Base-by-base conservation (phyloP, 2,888 invertebrate species). In the Apamea sordens region DNA sequence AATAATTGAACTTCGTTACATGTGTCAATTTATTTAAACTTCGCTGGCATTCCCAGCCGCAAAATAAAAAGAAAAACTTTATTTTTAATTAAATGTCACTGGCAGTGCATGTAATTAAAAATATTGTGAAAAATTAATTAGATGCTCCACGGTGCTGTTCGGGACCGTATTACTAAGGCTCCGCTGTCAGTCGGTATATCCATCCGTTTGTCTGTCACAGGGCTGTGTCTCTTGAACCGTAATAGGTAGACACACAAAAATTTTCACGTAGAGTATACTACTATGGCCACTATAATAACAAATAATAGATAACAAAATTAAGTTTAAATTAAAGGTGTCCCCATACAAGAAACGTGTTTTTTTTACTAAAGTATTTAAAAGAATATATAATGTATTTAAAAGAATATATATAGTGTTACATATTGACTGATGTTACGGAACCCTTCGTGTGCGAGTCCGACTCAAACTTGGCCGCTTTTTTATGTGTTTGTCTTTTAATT, bases 101-200 rank as follows among this genome's bases (percentile, higher is more conserved):
- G 67, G 50, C 73, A 77, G 15, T 69, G 72, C 72, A 84, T 59
- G 70, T 77, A 59, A 86, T 84, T 83, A 77, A 74, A 78, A 84
- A 64, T 64, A 86, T 64, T 83, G 63, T 71, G 15, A 72, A 74
- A 64, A 84, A 64, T 65, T 71, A 83, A 84, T 86, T 83, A 87
- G 64, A 65, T 69, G 68, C 50, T 56, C 61, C 24, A 63, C 56
- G 47, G 67, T 67, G n/a, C 18, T 47, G 56, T 74, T 71, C 53
- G 4, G 24, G 56, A 56, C 24, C 56, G 11, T 11, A n/a, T 11
- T 24, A 56, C 3, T 56, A 56, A 56, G 24, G 56, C 11, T 24
- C 56, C 24, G 11, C 21, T 53, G 53, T 53, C 21, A 18, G 21
- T 8, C 53, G 21, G 53, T 53, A 53, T 7, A 41, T 47, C 13